Conservation (phyloP, 2,797 vertebrate species). For the Danio kyathit region DNA sequence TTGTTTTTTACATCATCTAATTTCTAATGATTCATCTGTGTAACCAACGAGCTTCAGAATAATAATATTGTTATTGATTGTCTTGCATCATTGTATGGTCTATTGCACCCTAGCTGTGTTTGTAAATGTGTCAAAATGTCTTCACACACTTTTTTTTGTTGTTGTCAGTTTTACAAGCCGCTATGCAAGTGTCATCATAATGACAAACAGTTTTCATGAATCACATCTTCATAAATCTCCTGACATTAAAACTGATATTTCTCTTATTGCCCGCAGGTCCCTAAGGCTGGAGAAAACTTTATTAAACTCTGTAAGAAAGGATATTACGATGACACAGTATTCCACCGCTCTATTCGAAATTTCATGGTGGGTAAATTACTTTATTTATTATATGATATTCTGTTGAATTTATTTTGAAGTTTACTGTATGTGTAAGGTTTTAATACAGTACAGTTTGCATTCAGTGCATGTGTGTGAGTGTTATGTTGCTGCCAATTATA, state of each 20-base stretch:
- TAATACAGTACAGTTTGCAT: background rate
- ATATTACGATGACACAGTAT: slow-evolving; percentile 91
- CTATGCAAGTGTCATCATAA: background rate
- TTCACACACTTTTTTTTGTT: background rate
- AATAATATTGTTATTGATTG: background rate
- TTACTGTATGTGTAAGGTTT: background rate
- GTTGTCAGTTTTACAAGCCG: background rate
- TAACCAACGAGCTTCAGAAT: too few relatives aligned
- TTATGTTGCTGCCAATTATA: background rate
- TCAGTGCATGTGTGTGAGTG: background rate
- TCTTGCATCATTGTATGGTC: background rate
- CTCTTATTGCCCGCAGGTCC: slow-evolving; percentile 78
- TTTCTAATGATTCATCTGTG: background rate
- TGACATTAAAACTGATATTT: background rate
- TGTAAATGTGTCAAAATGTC: background rate
- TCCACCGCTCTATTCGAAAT: slow-evolving; percentile 96
- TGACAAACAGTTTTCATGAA: background rate
- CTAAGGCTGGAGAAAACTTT: slow-evolving; percentile 96
- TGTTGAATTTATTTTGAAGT: background rate
- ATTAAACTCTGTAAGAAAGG: slow-evolving; percentile 91
- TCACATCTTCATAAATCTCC: background rate
- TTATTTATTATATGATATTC: background rate
- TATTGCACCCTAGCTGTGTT: background rate
- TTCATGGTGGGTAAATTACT: slow-evolving; percentile 85
- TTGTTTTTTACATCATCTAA: background rate